Conservation (phyloP, 2,113 vertebrate genomes). For the Ivindomyrus marchei region DNA sequence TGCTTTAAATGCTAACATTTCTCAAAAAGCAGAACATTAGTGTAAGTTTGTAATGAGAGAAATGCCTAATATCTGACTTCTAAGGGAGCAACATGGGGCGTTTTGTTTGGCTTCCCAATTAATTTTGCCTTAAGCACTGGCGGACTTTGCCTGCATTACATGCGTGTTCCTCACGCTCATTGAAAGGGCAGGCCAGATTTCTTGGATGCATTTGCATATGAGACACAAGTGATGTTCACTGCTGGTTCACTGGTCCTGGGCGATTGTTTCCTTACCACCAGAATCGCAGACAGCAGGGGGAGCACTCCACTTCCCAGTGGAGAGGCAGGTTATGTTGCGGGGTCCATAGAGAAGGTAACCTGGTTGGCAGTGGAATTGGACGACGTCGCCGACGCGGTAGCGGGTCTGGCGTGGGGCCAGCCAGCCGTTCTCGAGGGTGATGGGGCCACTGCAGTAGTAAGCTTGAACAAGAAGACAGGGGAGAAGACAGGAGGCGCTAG, state of each 20-base stretch:
- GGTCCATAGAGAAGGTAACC: constrained; percentile 22
- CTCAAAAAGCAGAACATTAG: background rate
- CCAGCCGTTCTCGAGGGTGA: constrained; percentile 28
- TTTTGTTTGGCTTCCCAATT: background rate
- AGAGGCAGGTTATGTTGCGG: constrained; percentile 26
- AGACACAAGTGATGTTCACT: background rate
- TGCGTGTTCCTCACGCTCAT: background rate
- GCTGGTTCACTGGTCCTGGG: too few relatives aligned
- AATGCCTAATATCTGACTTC: background rate
- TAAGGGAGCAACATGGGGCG: background rate
- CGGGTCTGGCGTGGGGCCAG: background rate
- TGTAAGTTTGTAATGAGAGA: background rate
- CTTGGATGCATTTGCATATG: background rate
- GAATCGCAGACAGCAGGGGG: constrained; percentile 23
- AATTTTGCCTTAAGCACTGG: background rate
- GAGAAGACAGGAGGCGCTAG: too few relatives aligned
- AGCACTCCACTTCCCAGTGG: constrained; percentile 33
- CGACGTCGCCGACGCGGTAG: constrained; percentile 17
- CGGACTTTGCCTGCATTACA: background rate
- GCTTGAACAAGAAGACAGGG: background rate
- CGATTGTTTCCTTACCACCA: background rate
- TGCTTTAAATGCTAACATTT: background rate
- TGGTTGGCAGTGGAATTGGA: constrained; percentile 25
- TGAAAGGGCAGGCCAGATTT: background rate
- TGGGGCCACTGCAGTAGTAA: background rate